Base-by-base conservation (phyloP, 2,797 vertebrate genomes). In the Pseudotriccus pelzelni region DNA sequence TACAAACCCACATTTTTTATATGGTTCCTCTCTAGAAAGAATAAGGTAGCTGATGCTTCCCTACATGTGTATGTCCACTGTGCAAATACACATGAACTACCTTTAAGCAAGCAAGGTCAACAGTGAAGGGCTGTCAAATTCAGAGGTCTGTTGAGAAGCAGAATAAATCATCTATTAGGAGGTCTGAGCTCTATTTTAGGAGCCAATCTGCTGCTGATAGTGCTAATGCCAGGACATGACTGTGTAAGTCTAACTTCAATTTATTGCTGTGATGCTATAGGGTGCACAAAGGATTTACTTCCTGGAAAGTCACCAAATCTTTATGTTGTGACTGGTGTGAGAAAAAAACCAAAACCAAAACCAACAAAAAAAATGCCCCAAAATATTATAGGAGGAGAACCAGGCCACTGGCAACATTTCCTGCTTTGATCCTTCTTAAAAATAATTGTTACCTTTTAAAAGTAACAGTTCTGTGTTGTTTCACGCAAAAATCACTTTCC, bases 281-380 rank as follows among this genome's bases (percentile, higher is more conserved):
- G 27, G 8, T 58, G 12, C 10, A 15, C 17, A 56, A 84, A 67
- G 18, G 37, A 56, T 84, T 89, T 92, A 47, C 83, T 78, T 79
- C 11, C 25, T 52, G 25, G 34, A 25, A 60, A 49, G 34, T 62
- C 36, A 70, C 14, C 14, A 46, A 92, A 74, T 20, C 25, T 41
- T 41, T 82, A 21, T 34, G 3, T 70, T 74, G 34, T 60, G 37
- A 77, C 17, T 86, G 37, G 6, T 44, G 11, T 16, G 4, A 32
- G 6, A 1, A 2, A 3, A 13, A 39, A 23, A n/a, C n/a, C n/a
- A n/a, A n/a, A n/a, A n/a, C n/a, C n/a, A 37, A 47, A 23, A 14
- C 12, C 6, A 39, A 39, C 39, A 39, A 39, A 41, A 16, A 39
- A 39, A 39, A 39, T 5, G 15, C 41, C 15, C 41, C 22, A 34